Conservation (phyloP, 2,797 vertebrate species). For the Mormyrus proboscirostris region DNA sequence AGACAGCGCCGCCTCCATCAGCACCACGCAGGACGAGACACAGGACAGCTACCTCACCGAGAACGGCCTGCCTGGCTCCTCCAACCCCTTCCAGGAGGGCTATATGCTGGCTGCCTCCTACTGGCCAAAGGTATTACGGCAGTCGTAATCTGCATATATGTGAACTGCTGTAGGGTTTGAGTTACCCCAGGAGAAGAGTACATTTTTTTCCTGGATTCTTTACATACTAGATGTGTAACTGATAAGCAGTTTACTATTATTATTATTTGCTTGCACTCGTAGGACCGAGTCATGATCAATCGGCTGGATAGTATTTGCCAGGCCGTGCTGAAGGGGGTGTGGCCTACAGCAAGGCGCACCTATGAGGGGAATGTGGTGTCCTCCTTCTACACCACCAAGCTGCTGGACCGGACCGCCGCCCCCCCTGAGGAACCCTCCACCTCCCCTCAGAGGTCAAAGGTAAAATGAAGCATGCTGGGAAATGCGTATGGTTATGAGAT, state of each 20-base stretch:
- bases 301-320: conserved; percentile 97
- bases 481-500: not conserved
- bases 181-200: not conserved
- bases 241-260: not conserved
- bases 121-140: conserved; percentile 86
- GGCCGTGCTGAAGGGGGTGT: conserved; percentile 93
- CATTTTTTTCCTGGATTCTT: not conserved
- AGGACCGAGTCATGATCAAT: conserved; percentile 99
- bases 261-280: not conserved
- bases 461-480: conserved; percentile 80
- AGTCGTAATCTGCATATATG: not conserved
- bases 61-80: conserved; percentile 75
- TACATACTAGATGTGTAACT: not conserved
- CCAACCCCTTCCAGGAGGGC: conserved; percentile 78
- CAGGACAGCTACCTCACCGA: conserved; percentile 83
- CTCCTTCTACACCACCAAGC: conserved; percentile 97
- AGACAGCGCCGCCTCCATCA: conserved; percentile 89
- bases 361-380: conserved; percentile 85
- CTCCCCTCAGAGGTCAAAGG: conserved; percentile 97
- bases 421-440: conserved; percentile 81
- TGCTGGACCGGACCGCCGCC: conserved; percentile 76
- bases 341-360: conserved; percentile 79
- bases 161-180: not conserved
- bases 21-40: conserved; percentile 83
- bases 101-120: conserved; percentile 92